Evolutionary conservation across 1,140 invertebrate genomes (phyloP), one percentile per base, ranked within the genome.

Genomic region (Conus ventricosus): DNA sequence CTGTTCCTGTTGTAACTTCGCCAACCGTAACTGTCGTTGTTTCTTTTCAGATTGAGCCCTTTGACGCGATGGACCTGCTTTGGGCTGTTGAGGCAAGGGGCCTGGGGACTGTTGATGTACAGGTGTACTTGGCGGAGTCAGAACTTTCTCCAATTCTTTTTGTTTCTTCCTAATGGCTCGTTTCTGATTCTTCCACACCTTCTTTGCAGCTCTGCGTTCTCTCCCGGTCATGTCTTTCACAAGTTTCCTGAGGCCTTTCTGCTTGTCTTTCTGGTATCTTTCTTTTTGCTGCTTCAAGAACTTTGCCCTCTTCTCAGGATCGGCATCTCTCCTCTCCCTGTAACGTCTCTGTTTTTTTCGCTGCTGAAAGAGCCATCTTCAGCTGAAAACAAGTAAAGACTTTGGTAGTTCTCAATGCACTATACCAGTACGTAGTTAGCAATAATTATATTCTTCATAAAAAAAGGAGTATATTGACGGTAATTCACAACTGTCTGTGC

Each of bases 171-270:
- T 81, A 8, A 13, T 81, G 78, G 10, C 78, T 81, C 51, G 78
- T 8, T 81, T 39, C 27, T 54, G 51, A 7, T 81, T 81, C 53
- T 51, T 81, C 78, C 78, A 81, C 27, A 51, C 78, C 51, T 81
- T 81, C 78, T 51, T 51, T 51, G 27, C 27, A 11, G 78, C 78
- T 81, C 51, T 51, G 78, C 53, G 78, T 81, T 81, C 78, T 81
- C 78, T 81, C 10, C 5, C 8, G 71, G 8, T 75, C 71, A 23
- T 75, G 71, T 75, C 71, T 75, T 75, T 75, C 8, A 75, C 71
- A 75, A 6, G 8, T n/a, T 75, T 75, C 71, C 23, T 75, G 23
- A 75, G 71, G 71, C 71, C 71, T 75, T 23, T 75, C 71, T 75
- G 10, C 71, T 75, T 75, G 71, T 75, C 71, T 75, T 23, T 75